phyloP scores from a whole-genome alignment of 1,140 invertebrate species.

The Drosophila tani region DNA sequence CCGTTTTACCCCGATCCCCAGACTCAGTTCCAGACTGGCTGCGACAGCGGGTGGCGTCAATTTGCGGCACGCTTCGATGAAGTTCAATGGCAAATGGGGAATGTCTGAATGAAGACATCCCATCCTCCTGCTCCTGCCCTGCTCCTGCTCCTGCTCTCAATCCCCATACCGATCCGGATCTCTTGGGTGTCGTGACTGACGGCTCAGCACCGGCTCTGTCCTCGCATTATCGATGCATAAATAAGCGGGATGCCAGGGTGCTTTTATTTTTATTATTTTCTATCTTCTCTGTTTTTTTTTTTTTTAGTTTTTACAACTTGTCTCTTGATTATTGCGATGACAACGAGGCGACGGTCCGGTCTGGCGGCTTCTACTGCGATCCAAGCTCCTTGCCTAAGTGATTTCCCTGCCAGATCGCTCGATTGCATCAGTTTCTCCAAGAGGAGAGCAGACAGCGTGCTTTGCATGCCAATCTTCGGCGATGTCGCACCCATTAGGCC shows the following conservation, averaged over 20 bases:
- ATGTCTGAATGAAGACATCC: slow-evolving; percentile 66
- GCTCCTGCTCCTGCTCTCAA: background rate
- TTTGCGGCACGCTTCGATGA: slow-evolving; percentile 80
- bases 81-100: slow-evolving; percentile 71
- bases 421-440: slow-evolving; percentile 18
- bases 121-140: background rate
- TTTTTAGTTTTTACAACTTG: slow-evolving; percentile 51
- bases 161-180: background rate
- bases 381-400: slow-evolving; percentile 57
- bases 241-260: slow-evolving; percentile 49
- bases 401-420: slow-evolving; percentile 42
- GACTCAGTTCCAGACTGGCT: slow-evolving; percentile 21
- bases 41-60: slow-evolving; percentile 58
- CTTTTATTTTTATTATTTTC: slow-evolving; percentile 14
- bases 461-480: slow-evolving; percentile 58
- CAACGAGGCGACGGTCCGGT: slow-evolving; percentile 28
- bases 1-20: slow-evolving; percentile 10
- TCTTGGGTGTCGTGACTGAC: slow-evolving; percentile 12
- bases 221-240: slow-evolving; percentile 78
- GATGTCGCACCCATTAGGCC: slow-evolving; percentile 49
- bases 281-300: slow-evolving; percentile 23
- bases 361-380: slow-evolving; percentile 28
- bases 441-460: slow-evolving; percentile 14
- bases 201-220: slow-evolving; percentile 39
- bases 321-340: slow-evolving; percentile 31